phyloP scores from a whole-genome alignment of 2,888 invertebrate genomes.

The Lampropteryx suffumata region DNA sequence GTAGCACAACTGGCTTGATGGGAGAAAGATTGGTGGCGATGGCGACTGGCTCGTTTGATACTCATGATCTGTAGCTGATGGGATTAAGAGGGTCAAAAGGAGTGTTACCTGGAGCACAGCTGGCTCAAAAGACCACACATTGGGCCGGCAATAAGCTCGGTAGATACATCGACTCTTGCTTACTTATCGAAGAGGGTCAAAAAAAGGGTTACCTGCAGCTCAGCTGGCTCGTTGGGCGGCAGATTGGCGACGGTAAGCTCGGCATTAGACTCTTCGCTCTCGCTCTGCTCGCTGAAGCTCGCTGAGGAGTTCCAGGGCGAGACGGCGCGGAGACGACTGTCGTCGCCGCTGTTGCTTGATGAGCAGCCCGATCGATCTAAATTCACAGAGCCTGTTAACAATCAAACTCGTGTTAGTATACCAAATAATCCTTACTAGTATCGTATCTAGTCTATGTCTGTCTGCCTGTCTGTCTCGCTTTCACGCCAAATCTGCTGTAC shows the following conservation, averaged over 20 bases:
- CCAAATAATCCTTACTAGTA: too few relatives aligned
- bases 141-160: conserved; percentile 72
- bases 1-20: too few relatives aligned
- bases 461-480: too few relatives aligned
- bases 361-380: conserved; percentile 72
- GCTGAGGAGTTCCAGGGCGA: conserved; percentile 77
- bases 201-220: conserved; percentile 45
- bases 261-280: conserved; percentile 57
- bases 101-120: conserved; percentile 48
- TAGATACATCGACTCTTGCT: conserved; percentile 64
- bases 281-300: conserved; percentile 71
- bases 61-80: too few relatives aligned
- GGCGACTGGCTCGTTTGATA: too few relatives aligned
- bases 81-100: neutral
- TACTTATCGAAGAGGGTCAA: neutral
- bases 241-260: conserved; percentile 73
- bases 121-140: conserved; percentile 67
- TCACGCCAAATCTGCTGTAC: too few relatives aligned
- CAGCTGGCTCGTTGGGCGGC: conserved; percentile 63
- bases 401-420: neutral
- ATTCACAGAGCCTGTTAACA: conserved; percentile 55
- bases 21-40: too few relatives aligned
- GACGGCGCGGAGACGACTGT: conserved; percentile 57
- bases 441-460: too few relatives aligned
- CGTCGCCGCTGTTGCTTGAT: conserved; percentile 70